phyloP scores from a whole-genome alignment of 2,888 invertebrate species.

The Pheosia tremula region DNA sequence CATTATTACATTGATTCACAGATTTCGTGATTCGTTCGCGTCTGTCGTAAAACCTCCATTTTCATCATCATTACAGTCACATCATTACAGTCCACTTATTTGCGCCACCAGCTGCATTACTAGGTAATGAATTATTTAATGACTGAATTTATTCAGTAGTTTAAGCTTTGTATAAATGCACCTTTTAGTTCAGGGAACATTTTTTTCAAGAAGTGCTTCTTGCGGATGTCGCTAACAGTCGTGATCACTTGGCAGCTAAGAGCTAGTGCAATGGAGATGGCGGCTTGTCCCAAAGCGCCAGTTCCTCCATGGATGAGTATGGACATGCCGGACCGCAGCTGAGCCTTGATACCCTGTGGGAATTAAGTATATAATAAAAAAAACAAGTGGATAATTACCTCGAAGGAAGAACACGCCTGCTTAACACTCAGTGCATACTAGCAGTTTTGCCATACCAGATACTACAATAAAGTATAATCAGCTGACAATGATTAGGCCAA shows the following conservation, averaged over 20 bases:
- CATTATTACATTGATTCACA: too few relatives aligned
- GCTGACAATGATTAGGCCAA: background rate
- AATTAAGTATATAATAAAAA: background rate
- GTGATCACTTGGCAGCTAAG: slow-evolving; percentile 59
- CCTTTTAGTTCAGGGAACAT: slow-evolving; percentile 62
- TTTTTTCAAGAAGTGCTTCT: slow-evolving; percentile 60
- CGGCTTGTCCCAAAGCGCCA: slow-evolving; percentile 68
- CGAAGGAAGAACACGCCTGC: too few relatives aligned
- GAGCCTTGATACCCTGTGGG: slow-evolving; percentile 9
- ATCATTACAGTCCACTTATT: too few relatives aligned
- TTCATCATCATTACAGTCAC: too few relatives aligned
- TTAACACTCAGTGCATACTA: too few relatives aligned
- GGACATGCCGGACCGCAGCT: slow-evolving; percentile 23
- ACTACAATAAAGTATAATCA: background rate
- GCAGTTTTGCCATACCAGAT: background rate
- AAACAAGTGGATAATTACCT: too few relatives aligned
- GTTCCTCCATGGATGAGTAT: slow-evolving; percentile 47
- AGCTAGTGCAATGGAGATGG: slow-evolving; percentile 57
- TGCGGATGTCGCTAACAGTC: slow-evolving; percentile 59
- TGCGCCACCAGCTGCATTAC: too few relatives aligned
- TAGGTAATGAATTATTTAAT: background rate
- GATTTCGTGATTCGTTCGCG: too few relatives aligned
- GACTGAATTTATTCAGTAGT: slow-evolving; percentile 3
- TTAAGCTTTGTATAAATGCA: too few relatives aligned
- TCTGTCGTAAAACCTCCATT: too few relatives aligned